Conservation (phyloP, 2,888 invertebrate genomes). For the Cephalotes varians region DNA sequence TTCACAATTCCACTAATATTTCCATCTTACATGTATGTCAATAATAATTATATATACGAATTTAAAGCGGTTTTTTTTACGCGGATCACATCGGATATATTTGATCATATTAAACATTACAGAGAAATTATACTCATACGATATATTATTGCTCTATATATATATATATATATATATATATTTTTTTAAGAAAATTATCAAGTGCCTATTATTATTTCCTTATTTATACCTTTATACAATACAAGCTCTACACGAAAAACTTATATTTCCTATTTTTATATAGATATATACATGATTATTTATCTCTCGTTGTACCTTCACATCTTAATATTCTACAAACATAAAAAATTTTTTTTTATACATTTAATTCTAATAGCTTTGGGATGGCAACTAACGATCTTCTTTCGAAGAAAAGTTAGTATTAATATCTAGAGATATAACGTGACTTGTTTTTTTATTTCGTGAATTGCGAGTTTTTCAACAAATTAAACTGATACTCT, state of each 20-base stretch:
- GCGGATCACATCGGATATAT: conserved; percentile 26
- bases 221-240: conserved; percentile 55
- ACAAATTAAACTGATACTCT: conserved; percentile 40
- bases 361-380: conserved; percentile 64
- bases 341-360: conserved; percentile 66
- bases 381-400: conserved; percentile 54
- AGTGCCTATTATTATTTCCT: background rate
- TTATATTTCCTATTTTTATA: conserved; percentile 42
- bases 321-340: conserved; percentile 65
- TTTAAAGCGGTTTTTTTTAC: conserved; percentile 13
- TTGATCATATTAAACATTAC: conserved; percentile 57
- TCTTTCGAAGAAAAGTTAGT: conserved; percentile 47
- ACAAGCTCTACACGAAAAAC: conserved; percentile 65
- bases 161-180: conserved; percentile 25
- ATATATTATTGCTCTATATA: conserved; percentile 53
- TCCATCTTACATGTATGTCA: conserved; percentile 40
- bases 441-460: conserved; percentile 27
- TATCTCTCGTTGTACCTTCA: conserved; percentile 68
- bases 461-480: conserved; percentile 49
- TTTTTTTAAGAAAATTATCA: conserved; percentile 32
- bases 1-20: conserved; percentile 47
- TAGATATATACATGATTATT: conserved; percentile 46
- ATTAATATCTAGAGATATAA: conserved; percentile 53
- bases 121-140: conserved; percentile 59
- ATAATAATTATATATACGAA: conserved; percentile 21